These are phyloP conservation scores for Cecropterus lyciades DNA, from an alignment of 1,140 invertebrate genomes.

Conservation along the genomic window DNA sequence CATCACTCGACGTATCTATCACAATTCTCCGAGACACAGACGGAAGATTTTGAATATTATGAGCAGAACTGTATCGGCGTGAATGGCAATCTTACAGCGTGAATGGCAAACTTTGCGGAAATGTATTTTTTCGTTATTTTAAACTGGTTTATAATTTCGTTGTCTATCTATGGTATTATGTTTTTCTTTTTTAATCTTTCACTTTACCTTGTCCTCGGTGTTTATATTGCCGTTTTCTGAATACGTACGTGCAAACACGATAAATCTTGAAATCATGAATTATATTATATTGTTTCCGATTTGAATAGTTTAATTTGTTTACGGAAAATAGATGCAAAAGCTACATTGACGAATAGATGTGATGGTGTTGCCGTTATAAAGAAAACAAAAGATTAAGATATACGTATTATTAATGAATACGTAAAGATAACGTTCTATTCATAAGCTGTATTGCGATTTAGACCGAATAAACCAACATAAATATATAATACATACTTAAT, in stretches of 20 bases:
- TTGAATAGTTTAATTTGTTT: no score
- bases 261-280: neutral
- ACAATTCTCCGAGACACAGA: constrained; percentile 49
- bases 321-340: no score
- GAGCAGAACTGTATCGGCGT: constrained; percentile 33
- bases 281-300: no score
- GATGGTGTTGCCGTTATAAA: no score
- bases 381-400: no score
- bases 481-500: no score
- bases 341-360: no score
- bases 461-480: no score
- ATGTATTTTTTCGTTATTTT: constrained; percentile 7
- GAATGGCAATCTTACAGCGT: constrained; percentile 5
- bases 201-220: constrained; percentile 12
- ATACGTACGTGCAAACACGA: neutral
- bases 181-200: constrained; percentile 18
- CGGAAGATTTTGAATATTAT: constrained; percentile 71
- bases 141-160: neutral
- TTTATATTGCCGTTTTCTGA: neutral
- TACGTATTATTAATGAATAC: no score
- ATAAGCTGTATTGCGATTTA: no score
- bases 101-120: constrained; percentile 12
- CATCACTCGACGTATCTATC: constrained; percentile 67
- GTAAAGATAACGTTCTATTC: no score
- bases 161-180: constrained; percentile 11